Percentiles rank a stretch among this genome's conserved stretches.
phyloP scores from a whole-genome alignment of 2,888 invertebrate species.

The Zygogramma bicolorata region DNA sequence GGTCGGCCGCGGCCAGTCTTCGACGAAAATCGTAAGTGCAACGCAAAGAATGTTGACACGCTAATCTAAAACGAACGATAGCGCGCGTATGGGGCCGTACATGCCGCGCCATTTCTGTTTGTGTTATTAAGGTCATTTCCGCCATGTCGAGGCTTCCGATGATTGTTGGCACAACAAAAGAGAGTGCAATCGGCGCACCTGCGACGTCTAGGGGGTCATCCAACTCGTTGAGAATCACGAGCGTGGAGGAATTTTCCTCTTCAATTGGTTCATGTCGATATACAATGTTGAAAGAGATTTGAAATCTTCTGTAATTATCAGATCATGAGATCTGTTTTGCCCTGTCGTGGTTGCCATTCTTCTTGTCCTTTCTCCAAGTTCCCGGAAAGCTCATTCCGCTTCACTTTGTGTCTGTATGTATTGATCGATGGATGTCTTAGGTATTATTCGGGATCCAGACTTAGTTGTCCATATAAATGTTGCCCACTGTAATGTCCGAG shows the following conservation, averaged over 20 bases:
- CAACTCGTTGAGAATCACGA: slow-evolving; percentile 22
- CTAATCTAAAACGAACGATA: slow-evolving; percentile 6
- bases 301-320: background rate
- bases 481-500: too few species aligned
- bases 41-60: slow-evolving; percentile 6
- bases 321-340: background rate
- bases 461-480: too few species aligned
- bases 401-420: too few species aligned
- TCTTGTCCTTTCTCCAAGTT: too few species aligned
- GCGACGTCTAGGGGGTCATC: slow-evolving; percentile 30
- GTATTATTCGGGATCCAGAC: too few species aligned
- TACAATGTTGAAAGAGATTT: background rate
- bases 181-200: slow-evolving; percentile 28
- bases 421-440: too few species aligned
- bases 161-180: slow-evolving; percentile 35
- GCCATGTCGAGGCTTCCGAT: slow-evolving; percentile 32
- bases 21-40: background rate
- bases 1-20: background rate
- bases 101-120: slow-evolving; percentile 27
- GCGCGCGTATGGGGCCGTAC: background rate
- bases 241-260: background rate
- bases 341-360: too few species aligned
- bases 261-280: background rate
- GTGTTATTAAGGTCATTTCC: slow-evolving; percentile 38
- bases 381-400: too few species aligned